phyloP scores from a whole-genome alignment of 2,888 invertebrate genomes.

The Synergus itoensis region DNA sequence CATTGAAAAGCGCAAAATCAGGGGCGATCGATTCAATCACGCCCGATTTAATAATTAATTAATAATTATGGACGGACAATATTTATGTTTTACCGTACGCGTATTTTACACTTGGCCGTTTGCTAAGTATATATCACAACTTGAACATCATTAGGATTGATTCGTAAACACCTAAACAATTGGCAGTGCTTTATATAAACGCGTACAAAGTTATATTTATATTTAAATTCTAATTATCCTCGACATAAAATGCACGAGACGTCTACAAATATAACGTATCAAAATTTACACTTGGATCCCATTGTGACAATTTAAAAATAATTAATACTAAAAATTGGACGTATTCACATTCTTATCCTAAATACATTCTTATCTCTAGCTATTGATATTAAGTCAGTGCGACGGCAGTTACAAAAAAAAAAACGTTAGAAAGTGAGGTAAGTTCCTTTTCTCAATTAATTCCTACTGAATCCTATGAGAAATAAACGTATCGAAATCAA shows the following conservation, averaged over 20 bases:
- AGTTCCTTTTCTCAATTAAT: not conserved
- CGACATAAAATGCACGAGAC: not conserved
- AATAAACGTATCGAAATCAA: not conserved
- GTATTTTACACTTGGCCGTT: slow-evolving; percentile 45
- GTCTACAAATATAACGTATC: slow-evolving; percentile 6
- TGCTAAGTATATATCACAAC: slow-evolving; percentile 58
- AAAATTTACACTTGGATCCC: slow-evolving; percentile 16
- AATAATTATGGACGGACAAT: slow-evolving; percentile 49
- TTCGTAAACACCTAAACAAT: slow-evolving; percentile 20
- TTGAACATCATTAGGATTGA: slow-evolving; percentile 44
- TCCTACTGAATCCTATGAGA: not conserved
- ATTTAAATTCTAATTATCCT: not conserved
- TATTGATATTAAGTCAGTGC: not conserved
- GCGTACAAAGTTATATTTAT: slow-evolving; percentile 13
- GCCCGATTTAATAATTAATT: not conserved
- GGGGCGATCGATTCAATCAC: not conserved
- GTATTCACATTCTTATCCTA: not conserved
- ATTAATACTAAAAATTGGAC: not conserved
- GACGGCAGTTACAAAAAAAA: not conserved
- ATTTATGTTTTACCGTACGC: slow-evolving; percentile 40
- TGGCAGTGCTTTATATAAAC: slow-evolving; percentile 44
- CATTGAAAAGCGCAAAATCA: slow-evolving; percentile 1
- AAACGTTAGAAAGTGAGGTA: slow-evolving; percentile 24
- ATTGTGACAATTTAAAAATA: slow-evolving; percentile 1
- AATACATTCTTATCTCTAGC: not conserved